Evolutionary conservation across 2,797 vertebrate genomes (phyloP).

Genomic region (Urocyon cinereoargenteus): DNA sequence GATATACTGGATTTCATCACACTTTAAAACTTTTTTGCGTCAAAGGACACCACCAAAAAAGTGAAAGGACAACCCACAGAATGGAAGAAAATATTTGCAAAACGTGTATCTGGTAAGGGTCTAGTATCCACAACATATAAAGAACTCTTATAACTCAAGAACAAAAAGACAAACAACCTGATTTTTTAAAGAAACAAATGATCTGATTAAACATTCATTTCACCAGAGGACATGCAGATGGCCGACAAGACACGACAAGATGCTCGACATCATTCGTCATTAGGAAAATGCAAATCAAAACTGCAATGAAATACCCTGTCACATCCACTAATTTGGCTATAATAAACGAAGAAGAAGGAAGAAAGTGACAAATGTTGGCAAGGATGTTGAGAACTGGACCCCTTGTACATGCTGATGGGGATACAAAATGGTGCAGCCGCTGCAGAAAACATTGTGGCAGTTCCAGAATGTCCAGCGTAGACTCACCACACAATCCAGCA

Average conservation of each 20-base stretch:
- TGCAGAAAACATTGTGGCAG: accelerated
- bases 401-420: background rate
- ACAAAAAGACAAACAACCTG: background rate
- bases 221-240: background rate
- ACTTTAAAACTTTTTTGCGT: background rate
- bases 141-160: background rate
- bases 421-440: accelerated
- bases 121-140: background rate
- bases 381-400: background rate
- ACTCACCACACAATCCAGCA: background rate
- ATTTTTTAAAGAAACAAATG: background rate
- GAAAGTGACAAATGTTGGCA: background rate
- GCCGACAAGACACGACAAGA: background rate
- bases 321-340: too few relatives aligned
- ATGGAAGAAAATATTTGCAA: background rate
- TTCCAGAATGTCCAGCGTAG: background rate
- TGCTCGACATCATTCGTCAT: background rate
- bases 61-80: background rate
- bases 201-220: background rate
- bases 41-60: background rate
- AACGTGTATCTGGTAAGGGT: background rate
- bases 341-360: background rate
- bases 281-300: background rate
- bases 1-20: background rate
- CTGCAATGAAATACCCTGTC: accelerated